Base-by-base conservation (phyloP, 2,113 vertebrate species). In the Erythrocercus mccallii region DNA sequence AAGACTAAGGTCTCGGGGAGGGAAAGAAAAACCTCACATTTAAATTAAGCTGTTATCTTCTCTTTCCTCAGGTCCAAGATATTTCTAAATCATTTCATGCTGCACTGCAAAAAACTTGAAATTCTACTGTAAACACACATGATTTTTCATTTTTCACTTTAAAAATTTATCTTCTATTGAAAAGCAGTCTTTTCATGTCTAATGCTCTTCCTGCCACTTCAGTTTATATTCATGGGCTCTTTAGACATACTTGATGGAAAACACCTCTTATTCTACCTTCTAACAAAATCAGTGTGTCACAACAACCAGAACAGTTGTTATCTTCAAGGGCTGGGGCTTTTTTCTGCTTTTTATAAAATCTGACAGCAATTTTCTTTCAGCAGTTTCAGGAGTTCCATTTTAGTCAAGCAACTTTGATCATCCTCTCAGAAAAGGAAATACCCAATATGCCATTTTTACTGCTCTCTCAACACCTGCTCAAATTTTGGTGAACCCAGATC, bases 1-100 rank as follows among this genome's bases (percentile, higher is more conserved):
- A 89, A 79, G 45, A 53, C 17, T 51, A 3, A 68, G 48, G 33
- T 22, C 18, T 8, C 0, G 0, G 2, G 12, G 6, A 83, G 2
- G 2, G 2, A 1, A 22, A 47, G 28, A 60, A 81, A 81, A 60
- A n/a, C 1, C 4, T 4, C 5, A 31, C 2, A 11, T 45, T 70
- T 69, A 42, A 80, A 65, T 28, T 65, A 50, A 73, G 17, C 24
- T 83, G 11, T 30, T 60, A 84, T 6, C 5, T 48, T 83, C 37
- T 78, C 24, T 47, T 45, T 61, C 12, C 2, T 27, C 4, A 3
- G 8, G 9, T 45, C 27, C 22, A 61, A 53, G 8, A 7, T 45
- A 5, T 61, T 37, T 76, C 31, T 28, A 44, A 72, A 33, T 2
- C 17, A 50, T 38, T 66, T 66, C 25, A 81, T 74, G 31, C n/a